A percentile compares a stretch with the other conserved stretches of the same genome.
Evolutionary conservation across 2,113 vertebrate genomes (phyloP).

Genomic region (Riparia riparia): DNA sequence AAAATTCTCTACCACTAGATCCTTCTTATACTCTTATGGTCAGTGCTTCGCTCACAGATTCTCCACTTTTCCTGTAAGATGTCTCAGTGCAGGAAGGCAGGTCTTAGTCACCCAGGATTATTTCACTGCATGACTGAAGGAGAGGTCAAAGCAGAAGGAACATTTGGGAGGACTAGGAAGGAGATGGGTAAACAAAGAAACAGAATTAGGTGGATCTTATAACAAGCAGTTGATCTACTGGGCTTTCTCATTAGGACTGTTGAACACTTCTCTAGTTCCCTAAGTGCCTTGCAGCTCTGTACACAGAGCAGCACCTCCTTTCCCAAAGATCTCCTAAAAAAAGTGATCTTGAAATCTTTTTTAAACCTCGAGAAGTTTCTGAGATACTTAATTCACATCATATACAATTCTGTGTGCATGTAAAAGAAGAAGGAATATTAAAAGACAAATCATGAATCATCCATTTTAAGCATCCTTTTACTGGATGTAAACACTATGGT

Average conservation of each 20-base stretch:
- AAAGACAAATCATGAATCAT: neutral
- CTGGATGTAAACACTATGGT: neutral
- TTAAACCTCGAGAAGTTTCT: neutral
- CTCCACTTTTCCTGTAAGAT: neutral
- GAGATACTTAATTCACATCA: neutral
- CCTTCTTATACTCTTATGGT: neutral
- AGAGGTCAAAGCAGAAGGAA: neutral
- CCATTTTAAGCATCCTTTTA: neutral
- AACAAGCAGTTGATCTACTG: neutral
- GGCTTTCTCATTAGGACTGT: neutral
- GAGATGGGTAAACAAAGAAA: neutral
- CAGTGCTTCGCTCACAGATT: neutral
- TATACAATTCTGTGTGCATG: neutral
- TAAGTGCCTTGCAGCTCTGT: neutral
- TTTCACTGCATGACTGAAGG: neutral
- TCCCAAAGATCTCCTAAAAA: neutral
- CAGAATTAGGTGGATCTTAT: neutral
- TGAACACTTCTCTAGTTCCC: neutral
- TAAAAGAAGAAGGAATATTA: neutral
- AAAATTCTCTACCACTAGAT: neutral
- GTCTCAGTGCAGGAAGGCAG: neutral
- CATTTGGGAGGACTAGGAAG: neutral
- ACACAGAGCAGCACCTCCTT: neutral
- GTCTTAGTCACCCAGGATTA: neutral
- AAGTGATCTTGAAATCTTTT: neutral